Conservation (phyloP, 1,140 invertebrate genomes). For the Nilaparvata lugens region DNA sequence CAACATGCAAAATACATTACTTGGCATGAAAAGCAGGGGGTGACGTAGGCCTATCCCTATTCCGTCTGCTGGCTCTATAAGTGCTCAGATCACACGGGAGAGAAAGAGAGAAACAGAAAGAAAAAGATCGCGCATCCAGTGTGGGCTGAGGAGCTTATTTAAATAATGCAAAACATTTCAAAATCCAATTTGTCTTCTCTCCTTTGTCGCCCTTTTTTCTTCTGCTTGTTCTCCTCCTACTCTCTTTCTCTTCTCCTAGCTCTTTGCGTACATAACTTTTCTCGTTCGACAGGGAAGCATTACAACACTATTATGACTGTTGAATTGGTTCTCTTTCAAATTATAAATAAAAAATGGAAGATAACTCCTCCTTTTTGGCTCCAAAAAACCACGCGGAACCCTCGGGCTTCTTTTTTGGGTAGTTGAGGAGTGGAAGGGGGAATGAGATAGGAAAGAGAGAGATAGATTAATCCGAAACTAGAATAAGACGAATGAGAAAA, state of each 20-base stretch:
- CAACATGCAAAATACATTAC: too few relatives aligned
- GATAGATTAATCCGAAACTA: too few relatives aligned
- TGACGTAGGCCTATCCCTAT: too few relatives aligned
- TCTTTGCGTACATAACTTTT: background rate
- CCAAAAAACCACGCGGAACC: background rate
- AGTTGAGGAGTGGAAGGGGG: too few relatives aligned
- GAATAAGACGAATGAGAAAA: too few relatives aligned
- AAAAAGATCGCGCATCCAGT: too few relatives aligned
- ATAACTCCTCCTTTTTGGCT: conserved; percentile 8
- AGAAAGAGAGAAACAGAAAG: too few relatives aligned
- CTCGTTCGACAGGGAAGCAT: too few relatives aligned
- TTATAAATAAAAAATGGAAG: conserved; percentile 9
- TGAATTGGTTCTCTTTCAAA: conserved; percentile 12
- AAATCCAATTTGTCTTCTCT: conserved; percentile 19
- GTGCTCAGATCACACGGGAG: too few relatives aligned
- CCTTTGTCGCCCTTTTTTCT: background rate
- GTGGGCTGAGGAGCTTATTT: conserved; percentile 6
- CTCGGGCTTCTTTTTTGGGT: background rate
- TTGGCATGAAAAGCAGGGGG: too few relatives aligned
- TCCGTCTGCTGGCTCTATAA: too few relatives aligned
- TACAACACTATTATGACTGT: conserved; percentile 12
- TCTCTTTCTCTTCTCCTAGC: background rate
- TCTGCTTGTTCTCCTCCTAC: conserved; percentile 1
- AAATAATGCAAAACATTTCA: conserved; percentile 22
- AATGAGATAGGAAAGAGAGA: too few relatives aligned